Evolutionary conservation across 2,113 vertebrate species (phyloP).

Genomic region (Mesembrinibis cayennensis): DNA sequence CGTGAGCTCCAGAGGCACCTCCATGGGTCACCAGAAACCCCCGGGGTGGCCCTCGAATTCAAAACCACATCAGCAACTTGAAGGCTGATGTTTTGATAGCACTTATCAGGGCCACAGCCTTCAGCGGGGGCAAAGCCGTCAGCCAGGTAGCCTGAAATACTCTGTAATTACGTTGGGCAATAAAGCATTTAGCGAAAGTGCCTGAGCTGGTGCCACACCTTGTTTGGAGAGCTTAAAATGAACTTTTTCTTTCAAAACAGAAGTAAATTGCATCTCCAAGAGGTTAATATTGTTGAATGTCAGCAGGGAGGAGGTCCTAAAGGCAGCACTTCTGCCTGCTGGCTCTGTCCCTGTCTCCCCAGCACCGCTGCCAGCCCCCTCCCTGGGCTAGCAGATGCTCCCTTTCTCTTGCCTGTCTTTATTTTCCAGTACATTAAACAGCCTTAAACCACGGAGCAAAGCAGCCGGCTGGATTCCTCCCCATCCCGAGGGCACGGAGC

Average conservation of each 20-base stretch:
- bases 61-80: neutral
- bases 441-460: neutral
- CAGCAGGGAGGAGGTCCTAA: neutral
- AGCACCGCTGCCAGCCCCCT: neutral
- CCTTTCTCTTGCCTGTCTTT: neutral
- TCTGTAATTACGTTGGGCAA: neutral
- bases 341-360: neutral
- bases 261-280: neutral
- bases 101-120: neutral
- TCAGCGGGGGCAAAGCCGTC: neutral
- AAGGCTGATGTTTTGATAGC: neutral
- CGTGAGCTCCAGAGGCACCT: neutral
- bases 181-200: neutral
- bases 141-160: neutral
- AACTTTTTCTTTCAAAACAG: neutral
- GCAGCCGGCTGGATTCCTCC: neutral
- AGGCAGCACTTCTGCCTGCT: neutral
- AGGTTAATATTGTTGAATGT: neutral
- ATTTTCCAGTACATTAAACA: neutral
- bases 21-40: neutral
- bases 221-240: neutral
- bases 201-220: neutral
- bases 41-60: accelerated
- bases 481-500: neutral
- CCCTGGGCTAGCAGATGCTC: neutral